Evolutionary conservation across 2,888 invertebrate genomes (phyloP).

Genomic region (Auanema sp.): DNA sequence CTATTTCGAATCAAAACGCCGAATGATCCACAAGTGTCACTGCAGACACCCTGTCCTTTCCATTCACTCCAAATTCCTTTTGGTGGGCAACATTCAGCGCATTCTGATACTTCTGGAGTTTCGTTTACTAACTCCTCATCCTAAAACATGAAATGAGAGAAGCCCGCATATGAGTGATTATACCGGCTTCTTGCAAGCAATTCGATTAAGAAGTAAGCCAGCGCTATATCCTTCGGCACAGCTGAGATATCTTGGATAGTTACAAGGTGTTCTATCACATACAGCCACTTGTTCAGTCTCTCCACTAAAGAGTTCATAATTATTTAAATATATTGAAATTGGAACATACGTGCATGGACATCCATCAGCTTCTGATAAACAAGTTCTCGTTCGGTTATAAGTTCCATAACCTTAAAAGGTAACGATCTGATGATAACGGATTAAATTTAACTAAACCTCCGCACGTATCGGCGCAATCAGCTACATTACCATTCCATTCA

Average conservation of each 20-base stretch:
- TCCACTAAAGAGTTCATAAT: constrained; percentile 11
- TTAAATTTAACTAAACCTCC: constrained; percentile 5
- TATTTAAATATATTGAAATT: not conserved
- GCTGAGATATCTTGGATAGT: constrained; percentile 10
- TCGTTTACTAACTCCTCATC: not conserved
- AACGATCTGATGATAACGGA: no score
- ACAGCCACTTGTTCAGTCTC: not conserved
- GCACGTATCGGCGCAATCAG: constrained; percentile 14
- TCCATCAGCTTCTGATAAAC: constrained; percentile 3
- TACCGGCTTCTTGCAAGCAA: no score
- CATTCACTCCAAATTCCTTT: constrained; percentile 23
- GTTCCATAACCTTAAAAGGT: constrained; percentile 12
- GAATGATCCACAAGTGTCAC: constrained; percentile 20
- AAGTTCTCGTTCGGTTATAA: constrained; percentile 8
- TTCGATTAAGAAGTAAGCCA: no score
- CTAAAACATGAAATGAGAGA: not conserved
- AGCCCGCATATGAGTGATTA: no score
- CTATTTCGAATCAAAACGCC: constrained; percentile 14
- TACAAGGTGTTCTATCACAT: constrained; percentile 14
- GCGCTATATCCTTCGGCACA: constrained; percentile 1
- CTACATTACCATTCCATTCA: constrained; percentile 9
- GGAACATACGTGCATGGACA: constrained; percentile 17
- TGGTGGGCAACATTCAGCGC: constrained; percentile 7
- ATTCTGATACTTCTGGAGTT: not conserved
- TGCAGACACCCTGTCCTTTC: constrained; percentile 6